Conservation (phyloP, 2,113 vertebrate genomes). For the Anguilla rostrata region DNA sequence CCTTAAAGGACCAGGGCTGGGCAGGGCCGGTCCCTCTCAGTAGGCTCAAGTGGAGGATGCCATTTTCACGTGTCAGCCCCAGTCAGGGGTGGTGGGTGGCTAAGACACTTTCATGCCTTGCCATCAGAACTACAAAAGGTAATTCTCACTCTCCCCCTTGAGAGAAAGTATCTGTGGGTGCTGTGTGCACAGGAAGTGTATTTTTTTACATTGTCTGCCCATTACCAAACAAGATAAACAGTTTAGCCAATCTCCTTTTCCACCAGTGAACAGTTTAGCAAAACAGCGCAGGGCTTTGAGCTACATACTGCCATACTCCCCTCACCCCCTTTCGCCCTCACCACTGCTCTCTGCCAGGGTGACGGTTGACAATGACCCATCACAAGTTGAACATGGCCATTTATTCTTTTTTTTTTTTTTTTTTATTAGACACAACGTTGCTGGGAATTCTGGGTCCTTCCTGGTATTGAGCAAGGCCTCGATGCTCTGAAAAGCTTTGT, state of each 20-base stretch:
- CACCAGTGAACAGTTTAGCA: slow-evolving; percentile 24
- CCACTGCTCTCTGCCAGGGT: background rate
- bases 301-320: background rate
- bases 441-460: background rate
- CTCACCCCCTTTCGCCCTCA: background rate
- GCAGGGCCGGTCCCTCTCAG: too few relatives aligned
- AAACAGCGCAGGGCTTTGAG: slow-evolving; percentile 13
- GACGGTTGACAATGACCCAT: background rate
- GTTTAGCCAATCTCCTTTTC: background rate
- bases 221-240: background rate
- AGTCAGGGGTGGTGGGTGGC: background rate
- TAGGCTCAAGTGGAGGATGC: background rate
- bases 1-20: background rate
- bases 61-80: slow-evolving; percentile 28
- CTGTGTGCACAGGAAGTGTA: slow-evolving; percentile 56
- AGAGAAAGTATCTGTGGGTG: slow-evolving; percentile 21
- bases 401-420: background rate
- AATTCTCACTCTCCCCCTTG: slow-evolving; percentile 33
- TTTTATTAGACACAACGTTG: too few relatives aligned
- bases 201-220: slow-evolving; percentile 36
- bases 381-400: background rate
- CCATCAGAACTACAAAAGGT: slow-evolving; percentile 43
- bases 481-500: background rate
- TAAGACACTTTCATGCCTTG: slow-evolving; percentile 27
- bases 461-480: background rate